Percentiles rank a stretch among this genome's conserved stretches.
Evolutionary conservation across 2,797 vertebrate species (phyloP).

Genomic region (Allobates femoralis): DNA sequence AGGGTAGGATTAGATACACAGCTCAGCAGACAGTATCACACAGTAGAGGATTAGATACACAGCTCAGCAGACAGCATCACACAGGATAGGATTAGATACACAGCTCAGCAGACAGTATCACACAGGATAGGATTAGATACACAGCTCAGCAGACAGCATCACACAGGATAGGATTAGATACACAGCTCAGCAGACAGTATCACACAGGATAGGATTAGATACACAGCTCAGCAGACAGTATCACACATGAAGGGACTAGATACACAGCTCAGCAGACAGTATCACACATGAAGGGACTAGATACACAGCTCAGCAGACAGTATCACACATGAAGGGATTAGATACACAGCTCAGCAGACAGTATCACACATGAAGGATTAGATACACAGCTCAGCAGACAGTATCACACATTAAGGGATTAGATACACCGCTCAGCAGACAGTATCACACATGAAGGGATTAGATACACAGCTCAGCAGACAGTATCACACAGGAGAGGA

Average conservation of each 20-base stretch:
- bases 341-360: neutral
- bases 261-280: too few relatives aligned
- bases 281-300: too few relatives aligned
- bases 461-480: neutral
- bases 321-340: conserved; percentile 7
- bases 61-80: neutral
- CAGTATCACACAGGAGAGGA: too few relatives aligned
- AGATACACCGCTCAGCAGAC: neutral
- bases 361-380: neutral
- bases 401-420: neutral
- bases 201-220: neutral
- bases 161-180: neutral
- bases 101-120: neutral
- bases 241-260: too few relatives aligned
- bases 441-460: neutral
- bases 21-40: neutral
- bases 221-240: neutral
- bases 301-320: neutral
- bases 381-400: neutral
- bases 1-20: neutral
- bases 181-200: neutral
- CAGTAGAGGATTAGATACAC: too few relatives aligned
- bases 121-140: neutral
- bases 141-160: neutral
- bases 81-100: conserved; percentile 14